phyloP scores from a whole-genome alignment of 2,113 vertebrate genomes.

The Anguilla japonica region DNA sequence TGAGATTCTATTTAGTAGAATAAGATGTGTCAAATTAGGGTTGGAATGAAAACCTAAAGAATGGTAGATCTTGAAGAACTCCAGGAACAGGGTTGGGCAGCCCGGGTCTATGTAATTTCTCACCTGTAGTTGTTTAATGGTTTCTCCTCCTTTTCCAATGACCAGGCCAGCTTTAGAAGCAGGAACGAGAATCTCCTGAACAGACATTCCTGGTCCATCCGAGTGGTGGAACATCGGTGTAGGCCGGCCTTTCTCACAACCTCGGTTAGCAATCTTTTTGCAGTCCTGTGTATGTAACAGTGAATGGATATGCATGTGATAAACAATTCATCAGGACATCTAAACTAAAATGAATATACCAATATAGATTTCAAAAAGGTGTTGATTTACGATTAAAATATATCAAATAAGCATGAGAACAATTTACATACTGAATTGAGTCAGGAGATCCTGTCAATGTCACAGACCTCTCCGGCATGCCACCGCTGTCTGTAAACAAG shows the following conservation, averaged over 20 bases:
- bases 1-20: too few relatives aligned
- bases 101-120: background rate
- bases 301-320: too few relatives aligned
- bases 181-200: conserved; percentile 97
- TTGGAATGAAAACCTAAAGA: too few relatives aligned
- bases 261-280: conserved; percentile 90
- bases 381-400: too few relatives aligned
- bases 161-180: conserved; percentile 96
- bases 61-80: too few relatives aligned
- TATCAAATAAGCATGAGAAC: background rate
- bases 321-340: background rate
- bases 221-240: conserved; percentile 93
- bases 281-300: conserved; percentile 66
- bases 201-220: conserved; percentile 90
- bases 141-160: conserved; percentile 97
- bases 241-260: conserved; percentile 95
- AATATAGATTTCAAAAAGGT: too few relatives aligned
- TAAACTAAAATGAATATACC: background rate
- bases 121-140: conserved; percentile 97
- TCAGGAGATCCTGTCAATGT: conserved; percentile 92
- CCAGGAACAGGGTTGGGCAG: too few relatives aligned
- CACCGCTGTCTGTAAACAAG: conserved; percentile 83
- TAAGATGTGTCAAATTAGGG: too few relatives aligned
- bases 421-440: conserved; percentile 86
- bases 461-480: conserved; percentile 92